Evolutionary conservation across 2,113 vertebrate species (phyloP), one percentile per base, ranked within the genome.

Genomic region (Apodemus speciosus): DNA sequence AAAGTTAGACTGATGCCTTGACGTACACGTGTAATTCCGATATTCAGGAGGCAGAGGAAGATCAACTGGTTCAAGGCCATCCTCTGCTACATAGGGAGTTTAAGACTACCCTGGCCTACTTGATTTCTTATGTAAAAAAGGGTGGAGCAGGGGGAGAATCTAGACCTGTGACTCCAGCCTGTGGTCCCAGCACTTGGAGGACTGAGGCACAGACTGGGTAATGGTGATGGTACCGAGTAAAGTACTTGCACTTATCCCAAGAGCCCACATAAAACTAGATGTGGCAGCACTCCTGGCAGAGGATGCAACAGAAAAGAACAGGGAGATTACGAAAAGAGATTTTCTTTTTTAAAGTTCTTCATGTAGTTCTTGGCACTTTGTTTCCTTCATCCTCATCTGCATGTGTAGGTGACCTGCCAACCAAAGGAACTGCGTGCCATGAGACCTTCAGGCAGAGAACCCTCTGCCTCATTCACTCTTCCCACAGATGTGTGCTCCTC

Each of bases 271-370:
- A 53, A 53, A 53, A 21, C 46, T 46, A 69, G 21, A 38, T 23
- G 32, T 25, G 43, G 46, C 35, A 27, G 49, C 23, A 69, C 21
- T 18, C 3, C 7, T 18, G 14, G 21, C 46, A 38, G 11, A 86
- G 11, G 46, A 38, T n/a, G 16, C 30, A 84, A 16, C 10, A 16
- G 15, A 49, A 72, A 77, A 46, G 69, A 56, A 4, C 76, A 71
- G 72, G 90, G 86, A 91, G 81, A 68, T 43, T n/a, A 35, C 75
- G 89, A 60, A 94, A 96, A 77, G 66, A 64, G 51, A 32, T 75
- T 79, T 5, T 64, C 30, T 62, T 30, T 92, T 83, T 25, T 38
- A 27, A 60, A 60, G 79, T 27, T 86, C 91, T 60, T 86, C 20
- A 0, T 81, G 68, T 62, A 53, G 81, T 90, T 88, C 38, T 85